Evolutionary conservation across 2,797 vertebrate species (phyloP).

Genomic region (Pelodytes ibericus): DNA sequence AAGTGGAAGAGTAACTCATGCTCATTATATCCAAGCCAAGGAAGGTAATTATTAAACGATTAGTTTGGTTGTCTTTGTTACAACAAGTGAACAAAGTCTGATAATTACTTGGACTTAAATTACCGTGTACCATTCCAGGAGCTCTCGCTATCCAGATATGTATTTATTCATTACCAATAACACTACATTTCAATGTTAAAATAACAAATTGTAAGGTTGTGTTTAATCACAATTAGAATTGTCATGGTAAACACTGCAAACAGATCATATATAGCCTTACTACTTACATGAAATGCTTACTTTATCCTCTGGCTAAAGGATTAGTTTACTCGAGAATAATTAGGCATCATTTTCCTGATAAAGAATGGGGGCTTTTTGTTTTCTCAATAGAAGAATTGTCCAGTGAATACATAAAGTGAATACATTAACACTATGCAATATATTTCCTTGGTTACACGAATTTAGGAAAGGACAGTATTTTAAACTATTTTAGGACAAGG

Average conservation of each 20-base stretch:
- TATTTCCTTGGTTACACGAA: conserved; percentile 1
- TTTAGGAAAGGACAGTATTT: not conserved
- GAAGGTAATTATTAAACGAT: conserved; percentile 4
- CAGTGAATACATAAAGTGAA: not conserved
- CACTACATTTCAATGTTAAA: not conserved
- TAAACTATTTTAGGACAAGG: no score
- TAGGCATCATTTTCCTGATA: conserved; percentile 32
- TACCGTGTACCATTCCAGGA: not conserved
- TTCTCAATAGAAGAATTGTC: conserved; percentile 42
- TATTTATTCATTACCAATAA: not conserved
- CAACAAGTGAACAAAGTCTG: not conserved
- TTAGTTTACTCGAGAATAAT: conserved; percentile 47
- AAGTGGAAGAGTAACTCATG: not conserved
- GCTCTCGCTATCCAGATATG: not conserved
- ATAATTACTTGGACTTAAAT: not conserved
- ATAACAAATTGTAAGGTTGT: conserved; percentile 18
- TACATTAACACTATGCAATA: not conserved
- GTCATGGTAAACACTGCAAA: conserved; percentile 23
- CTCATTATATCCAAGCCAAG: not conserved
- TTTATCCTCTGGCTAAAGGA: conserved; percentile 23
- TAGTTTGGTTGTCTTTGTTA: not conserved
- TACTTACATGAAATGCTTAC: conserved; percentile 27
- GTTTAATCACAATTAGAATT: conserved; percentile 16
- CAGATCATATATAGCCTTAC: conserved; percentile 5
- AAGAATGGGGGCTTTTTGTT: conserved; percentile 21